phyloP scores from a whole-genome alignment of 2,888 invertebrate species.

The Suillia variegata region DNA sequence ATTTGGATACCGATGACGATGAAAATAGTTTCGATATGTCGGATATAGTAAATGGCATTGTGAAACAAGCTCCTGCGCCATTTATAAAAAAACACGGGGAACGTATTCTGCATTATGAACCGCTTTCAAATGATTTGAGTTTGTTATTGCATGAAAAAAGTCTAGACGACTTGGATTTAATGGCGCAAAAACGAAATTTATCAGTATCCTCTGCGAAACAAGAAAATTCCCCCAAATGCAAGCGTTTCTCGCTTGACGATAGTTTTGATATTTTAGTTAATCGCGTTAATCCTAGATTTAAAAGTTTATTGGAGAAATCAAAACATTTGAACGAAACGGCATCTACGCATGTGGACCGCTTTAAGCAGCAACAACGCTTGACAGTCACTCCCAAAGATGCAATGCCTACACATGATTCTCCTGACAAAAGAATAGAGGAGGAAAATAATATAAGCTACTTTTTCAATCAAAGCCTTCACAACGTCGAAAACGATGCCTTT shows the following conservation, averaged over 20 bases:
- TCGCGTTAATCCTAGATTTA: constrained; percentile 17
- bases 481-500: constrained; percentile 66
- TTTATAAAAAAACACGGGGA: constrained; percentile 43
- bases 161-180: constrained; percentile 43
- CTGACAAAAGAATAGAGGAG: constrained; percentile 13
- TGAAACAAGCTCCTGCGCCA: constrained; percentile 42
- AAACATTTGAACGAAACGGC: constrained; percentile 1
- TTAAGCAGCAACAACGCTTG: constrained; percentile 37
- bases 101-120: constrained; percentile 44
- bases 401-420: neutral
- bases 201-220: constrained; percentile 29
- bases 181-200: constrained; percentile 38
- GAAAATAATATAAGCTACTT: constrained; percentile 62
- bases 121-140: constrained; percentile 36
- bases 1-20: constrained; percentile 56
- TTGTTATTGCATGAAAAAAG: constrained; percentile 27
- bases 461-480: constrained; percentile 60
- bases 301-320: constrained; percentile 1
- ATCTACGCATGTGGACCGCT: constrained; percentile 45
- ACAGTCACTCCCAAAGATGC: constrained; percentile 11
- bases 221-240: constrained; percentile 24
- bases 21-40: constrained; percentile 63
- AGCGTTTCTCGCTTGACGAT: constrained; percentile 47
- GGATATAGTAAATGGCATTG: constrained; percentile 64
- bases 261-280: constrained; percentile 49